Conservation (phyloP, 64 coral and sea anemone genomes). For the Montipora foliosa region DNA sequence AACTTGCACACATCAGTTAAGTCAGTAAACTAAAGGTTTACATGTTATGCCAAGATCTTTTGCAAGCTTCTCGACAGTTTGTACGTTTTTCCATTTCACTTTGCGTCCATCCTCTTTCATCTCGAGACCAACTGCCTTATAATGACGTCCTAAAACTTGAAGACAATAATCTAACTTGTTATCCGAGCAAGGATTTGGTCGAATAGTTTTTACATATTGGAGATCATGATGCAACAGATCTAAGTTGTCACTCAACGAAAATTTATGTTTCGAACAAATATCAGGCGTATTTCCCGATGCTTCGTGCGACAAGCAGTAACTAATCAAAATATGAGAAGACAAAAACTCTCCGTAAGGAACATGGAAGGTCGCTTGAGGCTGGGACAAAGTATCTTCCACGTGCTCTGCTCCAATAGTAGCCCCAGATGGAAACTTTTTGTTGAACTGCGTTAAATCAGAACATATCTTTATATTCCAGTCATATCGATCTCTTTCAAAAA, state of each 20-base stretch:
- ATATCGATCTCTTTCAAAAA: constrained; percentile 38
- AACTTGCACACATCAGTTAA: too few relatives aligned
- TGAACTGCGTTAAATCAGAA: background rate
- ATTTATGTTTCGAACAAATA: background rate
- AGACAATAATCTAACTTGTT: constrained; percentile 4
- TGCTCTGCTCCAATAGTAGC: background rate
- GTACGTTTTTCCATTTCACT: background rate
- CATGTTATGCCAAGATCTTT: background rate
- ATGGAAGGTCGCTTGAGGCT: constrained; percentile 35
- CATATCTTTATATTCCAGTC: constrained; percentile 50
- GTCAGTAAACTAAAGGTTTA: constrained; percentile 11
- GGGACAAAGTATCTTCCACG: constrained; percentile 2
- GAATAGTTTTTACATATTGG: background rate
- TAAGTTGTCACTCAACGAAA: background rate
- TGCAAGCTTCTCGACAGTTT: too few relatives aligned
- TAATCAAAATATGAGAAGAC: constrained; percentile 1
- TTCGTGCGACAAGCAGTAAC: constrained; percentile 16
- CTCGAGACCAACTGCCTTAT: background rate
- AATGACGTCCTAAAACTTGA: constrained; percentile 24
- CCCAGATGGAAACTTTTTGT: constrained; percentile 6
- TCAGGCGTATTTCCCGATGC: background rate
- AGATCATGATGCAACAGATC: constrained; percentile 12
- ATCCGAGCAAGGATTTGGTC: background rate
- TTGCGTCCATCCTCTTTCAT: background rate
- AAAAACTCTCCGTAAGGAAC: background rate